These are phyloP conservation scores for Thymelicus sylvestris DNA, from an alignment of 2,888 invertebrate species.

Conservation along the genomic window DNA sequence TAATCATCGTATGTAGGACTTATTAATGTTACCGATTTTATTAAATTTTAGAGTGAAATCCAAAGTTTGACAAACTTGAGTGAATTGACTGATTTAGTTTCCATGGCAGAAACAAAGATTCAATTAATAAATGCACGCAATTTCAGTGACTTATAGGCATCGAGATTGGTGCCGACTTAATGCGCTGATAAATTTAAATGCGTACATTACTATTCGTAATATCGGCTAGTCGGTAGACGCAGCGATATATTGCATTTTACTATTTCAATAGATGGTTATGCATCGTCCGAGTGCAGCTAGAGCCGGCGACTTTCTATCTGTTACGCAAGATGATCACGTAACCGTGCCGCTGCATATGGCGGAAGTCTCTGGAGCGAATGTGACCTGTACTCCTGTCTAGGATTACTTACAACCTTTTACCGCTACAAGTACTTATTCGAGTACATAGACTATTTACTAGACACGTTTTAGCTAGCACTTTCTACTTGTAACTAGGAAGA, in stretches of 20 bases:
- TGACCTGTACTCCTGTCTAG: constrained; percentile 53
- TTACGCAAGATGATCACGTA: constrained; percentile 84
- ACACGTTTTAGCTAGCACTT: background rate
- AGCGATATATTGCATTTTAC: constrained; percentile 59
- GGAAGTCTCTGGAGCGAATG: constrained; percentile 79
- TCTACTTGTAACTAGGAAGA: constrained; percentile 8
- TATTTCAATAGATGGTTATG: constrained; percentile 69
- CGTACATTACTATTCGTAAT: constrained; percentile 42
- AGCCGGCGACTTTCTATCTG: constrained; percentile 77
- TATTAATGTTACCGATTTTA: too few species aligned
- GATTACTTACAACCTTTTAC: constrained; percentile 36
- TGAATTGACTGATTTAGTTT: background rate
- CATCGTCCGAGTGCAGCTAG: constrained; percentile 74
- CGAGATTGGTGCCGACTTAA: constrained; percentile 30
- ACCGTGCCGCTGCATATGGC: constrained; percentile 76
- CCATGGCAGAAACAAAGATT: background rate
- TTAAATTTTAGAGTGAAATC: too few species aligned
- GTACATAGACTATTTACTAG: background rate
- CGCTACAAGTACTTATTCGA: constrained; percentile 13
- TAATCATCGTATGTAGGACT: too few species aligned
- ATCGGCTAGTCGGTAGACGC: constrained; percentile 54
- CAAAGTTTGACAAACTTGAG: too few species aligned
- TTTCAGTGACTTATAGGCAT: constrained; percentile 5
- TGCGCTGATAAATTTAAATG: constrained; percentile 33
- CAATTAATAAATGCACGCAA: constrained; percentile 2